Evolutionary conservation across 2,888 invertebrate species (phyloP).

Genomic region (Melanophora roralis): DNA sequence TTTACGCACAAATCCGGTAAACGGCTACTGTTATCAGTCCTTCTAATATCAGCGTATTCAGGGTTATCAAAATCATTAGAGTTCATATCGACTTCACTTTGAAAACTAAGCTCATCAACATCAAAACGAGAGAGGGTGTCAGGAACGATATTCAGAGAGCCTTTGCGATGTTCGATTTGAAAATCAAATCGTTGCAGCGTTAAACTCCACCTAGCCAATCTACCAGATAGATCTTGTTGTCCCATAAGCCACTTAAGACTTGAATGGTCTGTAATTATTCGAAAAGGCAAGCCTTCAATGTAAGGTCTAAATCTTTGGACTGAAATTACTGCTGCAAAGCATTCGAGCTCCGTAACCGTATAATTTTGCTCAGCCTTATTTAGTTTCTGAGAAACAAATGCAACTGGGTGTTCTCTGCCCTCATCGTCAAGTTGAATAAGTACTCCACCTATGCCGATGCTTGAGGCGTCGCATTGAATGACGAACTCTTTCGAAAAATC

Average conservation of each 20-base stretch:
- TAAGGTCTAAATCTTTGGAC: constrained; percentile 6
- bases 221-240: background rate
- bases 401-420: background rate
- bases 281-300: constrained; percentile 1
- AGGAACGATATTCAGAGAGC: constrained; percentile 34
- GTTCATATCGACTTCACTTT: background rate
- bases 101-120: background rate
- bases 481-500: background rate
- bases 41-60: background rate
- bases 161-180: constrained; percentile 34
- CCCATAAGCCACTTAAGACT: constrained; percentile 24
- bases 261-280: constrained; percentile 6
- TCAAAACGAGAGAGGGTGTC: constrained; percentile 28
- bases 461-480: constrained; percentile 36
- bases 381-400: background rate
- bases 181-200: constrained; percentile 30
- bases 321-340: background rate
- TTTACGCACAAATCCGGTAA: constrained; percentile 2
- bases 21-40: background rate
- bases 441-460: background rate
- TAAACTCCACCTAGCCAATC: constrained; percentile 29
- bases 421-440: background rate
- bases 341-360: background rate
- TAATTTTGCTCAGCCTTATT: background rate
- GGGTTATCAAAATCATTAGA: background rate